Conservation (phyloP, 2,797 vertebrate genomes). For the Pithecia hirsuta region DNA sequence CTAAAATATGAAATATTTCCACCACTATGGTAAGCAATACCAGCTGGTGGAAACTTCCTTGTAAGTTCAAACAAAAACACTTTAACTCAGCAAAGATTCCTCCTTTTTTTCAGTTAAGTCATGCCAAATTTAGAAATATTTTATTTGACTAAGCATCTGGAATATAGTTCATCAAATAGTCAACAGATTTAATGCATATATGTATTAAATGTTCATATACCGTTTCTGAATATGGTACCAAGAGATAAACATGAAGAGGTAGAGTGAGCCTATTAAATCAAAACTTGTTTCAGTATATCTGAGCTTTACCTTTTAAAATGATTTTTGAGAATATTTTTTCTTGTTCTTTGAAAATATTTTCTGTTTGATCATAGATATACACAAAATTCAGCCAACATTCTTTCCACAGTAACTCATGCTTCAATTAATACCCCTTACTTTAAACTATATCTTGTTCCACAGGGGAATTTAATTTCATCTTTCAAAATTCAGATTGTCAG, state of each 20-base stretch:
- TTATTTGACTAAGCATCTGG: constrained; percentile 57
- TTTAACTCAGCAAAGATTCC: background rate
- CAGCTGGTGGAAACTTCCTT: background rate
- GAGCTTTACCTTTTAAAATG: background rate
- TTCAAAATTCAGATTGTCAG: background rate
- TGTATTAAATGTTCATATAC: background rate
- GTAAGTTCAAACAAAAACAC: constrained; percentile 17
- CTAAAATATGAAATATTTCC: constrained; percentile 25
- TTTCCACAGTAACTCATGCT: background rate
- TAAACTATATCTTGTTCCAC: background rate
- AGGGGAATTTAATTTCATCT: background rate
- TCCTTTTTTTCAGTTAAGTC: background rate
- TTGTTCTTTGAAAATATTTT: constrained; percentile 22
- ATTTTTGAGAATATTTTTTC: background rate
- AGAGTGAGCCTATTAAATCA: background rate
- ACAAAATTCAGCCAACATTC: background rate
- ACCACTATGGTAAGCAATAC: background rate
- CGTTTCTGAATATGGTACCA: background rate
- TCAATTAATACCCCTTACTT: background rate
- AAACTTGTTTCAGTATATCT: background rate
- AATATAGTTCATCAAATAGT: background rate
- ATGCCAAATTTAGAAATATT: constrained; percentile 9
- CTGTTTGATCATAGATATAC: background rate
- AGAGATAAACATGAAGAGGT: constrained; percentile 29
- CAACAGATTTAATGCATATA: background rate